Evolutionary conservation across 2,113 vertebrate genomes (phyloP), one percentile per base, ranked within the genome.

Genomic region (Petromus typicus): DNA sequence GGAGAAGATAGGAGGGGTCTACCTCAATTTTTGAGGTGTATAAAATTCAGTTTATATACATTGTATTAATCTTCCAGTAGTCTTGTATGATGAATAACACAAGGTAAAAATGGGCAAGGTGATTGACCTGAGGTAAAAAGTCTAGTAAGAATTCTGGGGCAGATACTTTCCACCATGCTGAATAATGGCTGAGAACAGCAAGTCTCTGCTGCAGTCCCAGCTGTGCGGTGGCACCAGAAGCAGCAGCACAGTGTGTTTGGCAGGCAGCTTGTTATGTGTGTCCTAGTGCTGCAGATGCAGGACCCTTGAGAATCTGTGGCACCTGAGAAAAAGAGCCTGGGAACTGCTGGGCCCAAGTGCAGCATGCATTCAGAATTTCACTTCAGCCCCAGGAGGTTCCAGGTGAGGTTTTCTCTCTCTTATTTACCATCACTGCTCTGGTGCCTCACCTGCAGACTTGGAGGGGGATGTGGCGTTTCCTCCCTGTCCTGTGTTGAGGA

Each of bases 241-340:
- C 25, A 43, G 32, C 27, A 40, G 5, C 14, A 9, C 0, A 4
- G 10, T 25, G 22, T 25, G 18, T 3, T 8, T 13, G 40, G 57
- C 1, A 5, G 57, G 17, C 56, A 25, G 0, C 25, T 56, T 0
- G 1, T 11, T 3, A 1, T 12, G n/a, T 83, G 57, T 23, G 27
- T 14, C 5, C 18, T 1, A 40, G 25, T 10, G 12, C 1, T 13
- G 32, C 64, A 43, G 5, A 14, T 40, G 22, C 13, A 22, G 1
- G 12, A 34, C 40, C 48, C 13, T 12, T 40, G 12, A 7, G 48
- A 34, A 34, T 32, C 56, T 11, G 25, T 17, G 22, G 16, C 25
- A 37, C 25, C 0, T 40, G 48, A 7, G 32, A 54, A n/a, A 61
- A 25, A 27, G 56, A 67, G 64, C 6, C 1, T 51, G 17, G 51